Evolutionary conservation across 2,113 vertebrate genomes (phyloP).

Genomic region (Muscicapa adusta): DNA sequence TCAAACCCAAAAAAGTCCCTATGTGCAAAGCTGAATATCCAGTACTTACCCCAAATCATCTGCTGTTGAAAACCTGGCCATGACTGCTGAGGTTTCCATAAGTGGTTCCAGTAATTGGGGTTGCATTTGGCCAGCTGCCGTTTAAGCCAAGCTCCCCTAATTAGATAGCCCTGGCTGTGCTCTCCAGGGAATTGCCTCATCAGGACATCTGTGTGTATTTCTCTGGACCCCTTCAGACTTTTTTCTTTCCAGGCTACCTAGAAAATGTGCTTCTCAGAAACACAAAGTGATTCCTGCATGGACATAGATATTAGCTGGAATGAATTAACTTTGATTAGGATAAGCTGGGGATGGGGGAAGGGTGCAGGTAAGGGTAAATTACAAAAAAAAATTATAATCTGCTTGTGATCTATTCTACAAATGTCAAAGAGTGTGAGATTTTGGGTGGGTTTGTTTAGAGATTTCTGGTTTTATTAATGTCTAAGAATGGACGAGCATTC

Average conservation of each 20-base stretch:
- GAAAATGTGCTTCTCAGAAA: not conserved
- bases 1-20: not conserved
- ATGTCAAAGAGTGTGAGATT: rapidly evolving
- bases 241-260: not conserved
- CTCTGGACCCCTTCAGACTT: not conserved
- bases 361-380: not conserved
- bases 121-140: not conserved
- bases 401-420: not conserved
- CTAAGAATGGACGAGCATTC: not conserved
- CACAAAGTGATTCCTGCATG: not conserved
- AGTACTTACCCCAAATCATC: not conserved
- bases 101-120: not conserved
- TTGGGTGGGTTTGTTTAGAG: not conserved
- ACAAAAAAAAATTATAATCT: not conserved
- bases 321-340: not conserved
- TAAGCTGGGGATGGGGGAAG: not conserved
- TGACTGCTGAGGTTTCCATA: not conserved
- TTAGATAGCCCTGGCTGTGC: not conserved
- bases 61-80: not conserved
- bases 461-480: not conserved
- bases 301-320: not conserved
- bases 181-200: not conserved
- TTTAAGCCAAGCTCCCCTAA: not conserved
- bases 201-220: not conserved
- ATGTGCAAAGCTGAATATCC: not conserved